Base-by-base conservation (phyloP, 1,140 invertebrate genomes). In the Delia radicum region DNA sequence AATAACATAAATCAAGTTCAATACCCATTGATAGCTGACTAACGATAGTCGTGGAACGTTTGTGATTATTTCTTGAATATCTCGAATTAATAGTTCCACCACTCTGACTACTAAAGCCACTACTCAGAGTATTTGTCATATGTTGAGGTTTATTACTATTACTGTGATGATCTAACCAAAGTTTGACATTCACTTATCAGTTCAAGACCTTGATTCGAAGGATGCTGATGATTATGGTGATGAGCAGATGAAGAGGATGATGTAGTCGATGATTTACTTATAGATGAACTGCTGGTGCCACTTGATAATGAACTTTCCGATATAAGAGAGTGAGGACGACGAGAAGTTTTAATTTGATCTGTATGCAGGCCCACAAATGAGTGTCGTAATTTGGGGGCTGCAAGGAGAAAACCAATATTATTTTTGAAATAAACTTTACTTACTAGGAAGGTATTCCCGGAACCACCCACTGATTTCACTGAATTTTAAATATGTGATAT, bases 311-410 rank as follows among this genome's bases (percentile, higher is more conserved):
- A 90, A 48, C 90, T 91, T 74, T 92, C 93, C 28, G 94, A 95
- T 80, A 95, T 95, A 27, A 95, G 91, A 31, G 94, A 95, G 84
- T 94, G 93, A 12, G 94, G 94, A 69, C 94, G 89, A 77, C 93
- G 91, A 77, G 89, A 91, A 77, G 89, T 90, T 55, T 91, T 89
- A 75, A 88, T 88, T 12, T 89, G 89, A 74, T 93, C 93, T 26
- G 89, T 87, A 76, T 90, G 88, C 29, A 90, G 89, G 28, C 92
- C 90, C 10, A 91, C 90, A 78, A 94, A 92, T 21, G 93, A 94
- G 80, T 93, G 94, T 77, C 93, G 88, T 81, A 93, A 91, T 82
- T 92, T 90, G 77, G 92, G 92, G 74, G 92, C 92, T 90, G n/a
- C n/a, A n/a, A n/a, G n/a, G n/a, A n/a, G n/a, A n/a, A n/a, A n/a